Percentiles rank a stretch among this genome's conserved stretches.
phyloP scores from a whole-genome alignment of 2,113 vertebrate genomes.

The Thinocorus orbignyianus region DNA sequence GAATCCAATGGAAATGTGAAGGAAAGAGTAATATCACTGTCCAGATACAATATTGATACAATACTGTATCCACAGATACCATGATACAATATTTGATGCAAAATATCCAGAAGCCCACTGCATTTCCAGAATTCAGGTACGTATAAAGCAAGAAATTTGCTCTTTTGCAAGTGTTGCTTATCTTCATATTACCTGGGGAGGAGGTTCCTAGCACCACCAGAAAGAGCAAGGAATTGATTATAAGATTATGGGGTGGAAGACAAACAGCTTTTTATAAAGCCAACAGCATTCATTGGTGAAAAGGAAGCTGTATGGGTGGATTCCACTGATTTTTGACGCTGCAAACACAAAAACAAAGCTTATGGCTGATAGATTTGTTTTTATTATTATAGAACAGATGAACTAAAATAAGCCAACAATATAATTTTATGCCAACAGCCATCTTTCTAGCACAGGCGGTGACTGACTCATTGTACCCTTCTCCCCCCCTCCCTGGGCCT shows the following conservation, averaged over 20 bases:
- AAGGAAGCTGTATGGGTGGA: not conserved
- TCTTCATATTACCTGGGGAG: not conserved
- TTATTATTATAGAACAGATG: slow-evolving; percentile 81
- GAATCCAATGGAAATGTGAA: not conserved
- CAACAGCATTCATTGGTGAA: not conserved
- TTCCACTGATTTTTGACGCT: not conserved
- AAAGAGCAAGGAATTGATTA: not conserved
- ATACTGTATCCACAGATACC: not conserved
- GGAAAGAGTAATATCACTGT: not conserved
- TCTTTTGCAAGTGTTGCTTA: not conserved
- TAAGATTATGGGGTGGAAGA: not conserved
- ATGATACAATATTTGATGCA: not conserved
- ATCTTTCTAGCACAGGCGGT: slow-evolving; percentile 64
- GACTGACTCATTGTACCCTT: slow-evolving; percentile 43
- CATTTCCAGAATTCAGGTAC: not conserved
- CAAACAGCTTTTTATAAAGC: not conserved
- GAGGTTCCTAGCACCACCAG: not conserved
- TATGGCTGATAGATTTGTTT: slow-evolving; percentile 75
- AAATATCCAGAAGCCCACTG: not conserved
- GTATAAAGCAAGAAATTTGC: not conserved
- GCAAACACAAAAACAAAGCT: slow-evolving; percentile 41
- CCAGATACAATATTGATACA: not conserved
- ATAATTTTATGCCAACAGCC: slow-evolving; percentile 76
- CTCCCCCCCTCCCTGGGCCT: not conserved
- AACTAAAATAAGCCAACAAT: slow-evolving; percentile 77